phyloP scores from a whole-genome alignment of 2,888 invertebrate genomes.

The Cerastis rubricosa region DNA sequence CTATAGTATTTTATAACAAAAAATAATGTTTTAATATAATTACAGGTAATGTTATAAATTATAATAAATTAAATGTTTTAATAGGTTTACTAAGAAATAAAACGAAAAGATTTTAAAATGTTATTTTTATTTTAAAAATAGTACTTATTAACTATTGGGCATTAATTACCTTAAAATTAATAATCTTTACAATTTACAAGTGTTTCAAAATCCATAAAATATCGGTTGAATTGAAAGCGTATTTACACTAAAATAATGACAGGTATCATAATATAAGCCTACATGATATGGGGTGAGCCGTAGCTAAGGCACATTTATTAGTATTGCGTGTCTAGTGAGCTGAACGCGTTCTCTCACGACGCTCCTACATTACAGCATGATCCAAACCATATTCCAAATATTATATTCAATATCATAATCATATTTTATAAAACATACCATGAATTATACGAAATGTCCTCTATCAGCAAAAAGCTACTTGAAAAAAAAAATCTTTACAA shows the following conservation, averaged over 20 bases:
- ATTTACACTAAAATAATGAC: slow-evolving; percentile 89
- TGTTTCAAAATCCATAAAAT: slow-evolving; percentile 91
- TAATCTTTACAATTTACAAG: slow-evolving; percentile 91
- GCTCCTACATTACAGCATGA: slow-evolving; percentile 64
- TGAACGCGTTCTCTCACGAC: slow-evolving; percentile 34
- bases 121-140: slow-evolving; percentile 90
- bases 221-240: slow-evolving; percentile 90
- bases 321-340: slow-evolving; percentile 74
- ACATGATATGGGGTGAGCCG: slow-evolving; percentile 89
- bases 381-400: slow-evolving; percentile 77
- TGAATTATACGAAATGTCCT: slow-evolving; percentile 76
- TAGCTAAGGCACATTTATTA: slow-evolving; percentile 89
- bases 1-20: slow-evolving; percentile 37
- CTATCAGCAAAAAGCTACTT: slow-evolving; percentile 79
- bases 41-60: slow-evolving; percentile 7
- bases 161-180: slow-evolving; percentile 91
- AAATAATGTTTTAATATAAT: slow-evolving; percentile 12
- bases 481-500: slow-evolving; percentile 80
- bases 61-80: slow-evolving; percentile 18
- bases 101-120: slow-evolving; percentile 85
- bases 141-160: slow-evolving; percentile 88
- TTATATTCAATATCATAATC: slow-evolving; percentile 78
- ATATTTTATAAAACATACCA: slow-evolving; percentile 77
- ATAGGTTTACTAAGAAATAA: slow-evolving; percentile 75
- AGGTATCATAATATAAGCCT: slow-evolving; percentile 86